These are phyloP conservation scores for Sminthurinus signatus DNA, from an alignment of 1,140 invertebrate species.

Conservation along the genomic window DNA sequence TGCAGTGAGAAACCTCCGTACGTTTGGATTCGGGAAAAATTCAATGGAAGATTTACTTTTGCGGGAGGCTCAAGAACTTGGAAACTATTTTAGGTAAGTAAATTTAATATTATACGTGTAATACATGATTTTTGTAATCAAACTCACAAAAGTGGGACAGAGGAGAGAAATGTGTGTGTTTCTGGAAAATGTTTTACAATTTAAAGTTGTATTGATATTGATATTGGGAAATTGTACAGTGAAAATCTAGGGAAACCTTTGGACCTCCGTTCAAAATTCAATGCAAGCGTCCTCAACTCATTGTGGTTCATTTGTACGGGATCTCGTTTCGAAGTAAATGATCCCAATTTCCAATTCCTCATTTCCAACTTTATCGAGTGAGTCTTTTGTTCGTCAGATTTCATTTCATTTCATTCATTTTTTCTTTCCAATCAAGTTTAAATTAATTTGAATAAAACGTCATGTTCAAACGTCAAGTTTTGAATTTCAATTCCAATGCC, in stretches of 20 bases:
- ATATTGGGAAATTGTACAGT: slow-evolving; percentile 18
- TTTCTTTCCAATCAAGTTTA: too few species aligned
- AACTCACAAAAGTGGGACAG: too few species aligned
- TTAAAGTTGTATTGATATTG: too few species aligned
- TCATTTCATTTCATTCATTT: neutral
- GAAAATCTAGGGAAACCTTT: slow-evolving; percentile 34
- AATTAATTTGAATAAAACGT: too few species aligned
- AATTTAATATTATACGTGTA: too few species aligned
- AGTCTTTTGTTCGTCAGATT: slow-evolving; percentile 1
- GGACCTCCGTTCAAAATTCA: slow-evolving; percentile 29
- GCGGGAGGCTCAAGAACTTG: slow-evolving; percentile 33
- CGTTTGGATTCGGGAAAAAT: slow-evolving; percentile 66
- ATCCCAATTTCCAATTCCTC: slow-evolving; percentile 32
- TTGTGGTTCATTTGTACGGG: slow-evolving; percentile 37
- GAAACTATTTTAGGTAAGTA: slow-evolving; percentile 31
- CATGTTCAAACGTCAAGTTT: too few species aligned
- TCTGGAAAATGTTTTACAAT: too few species aligned
- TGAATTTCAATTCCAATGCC: too few species aligned
- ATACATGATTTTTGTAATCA: too few species aligned
- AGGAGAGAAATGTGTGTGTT: too few species aligned
- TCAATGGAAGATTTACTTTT: slow-evolving; percentile 58
- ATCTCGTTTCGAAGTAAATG: slow-evolving; percentile 33
- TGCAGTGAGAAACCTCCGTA: slow-evolving; percentile 59
- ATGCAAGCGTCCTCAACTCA: slow-evolving; percentile 39
- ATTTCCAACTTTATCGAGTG: slow-evolving; percentile 37